Percentiles rank a stretch among this genome's conserved stretches.
Conservation (phyloP, 2,888 invertebrate species). For the Drosophila picticornis region DNA sequence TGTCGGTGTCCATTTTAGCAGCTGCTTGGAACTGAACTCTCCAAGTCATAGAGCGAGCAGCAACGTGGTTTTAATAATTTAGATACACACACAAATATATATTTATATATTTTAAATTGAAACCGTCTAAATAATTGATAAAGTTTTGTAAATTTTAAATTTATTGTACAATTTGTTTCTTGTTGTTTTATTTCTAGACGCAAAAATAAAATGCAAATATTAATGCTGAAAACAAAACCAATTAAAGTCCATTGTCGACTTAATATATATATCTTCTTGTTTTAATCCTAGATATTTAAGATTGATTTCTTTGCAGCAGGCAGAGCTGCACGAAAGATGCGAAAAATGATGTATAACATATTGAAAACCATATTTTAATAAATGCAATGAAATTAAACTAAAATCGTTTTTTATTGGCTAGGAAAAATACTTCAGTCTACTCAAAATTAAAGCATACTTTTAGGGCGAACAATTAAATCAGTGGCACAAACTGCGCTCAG, state of each 20-base stretch:
- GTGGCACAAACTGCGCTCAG: background rate
- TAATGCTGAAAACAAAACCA: conserved; percentile 5
- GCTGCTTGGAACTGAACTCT: conserved; percentile 44
- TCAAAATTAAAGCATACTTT: background rate
- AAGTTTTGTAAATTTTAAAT: conserved; percentile 55
- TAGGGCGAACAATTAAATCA: background rate
- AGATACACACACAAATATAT: conserved; percentile 21
- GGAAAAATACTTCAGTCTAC: background rate
- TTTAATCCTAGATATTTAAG: background rate
- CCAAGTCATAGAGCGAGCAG: conserved; percentile 36
- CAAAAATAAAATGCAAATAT: conserved; percentile 38
- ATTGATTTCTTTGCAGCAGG: background rate
- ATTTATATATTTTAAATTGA: conserved; percentile 46
- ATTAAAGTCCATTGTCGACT: background rate
- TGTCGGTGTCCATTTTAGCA: conserved; percentile 69
- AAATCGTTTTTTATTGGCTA: background rate
- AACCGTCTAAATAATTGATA: conserved; percentile 44
- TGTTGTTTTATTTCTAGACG: conserved; percentile 64
- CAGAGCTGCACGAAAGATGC: background rate
- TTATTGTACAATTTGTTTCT: conserved; percentile 59
- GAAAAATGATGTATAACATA: background rate
- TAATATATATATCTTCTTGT: background rate
- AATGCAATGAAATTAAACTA: background rate
- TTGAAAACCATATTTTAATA: background rate
- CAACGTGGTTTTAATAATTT: conserved; percentile 55